Evolutionary conservation across 2,113 vertebrate species (phyloP).

Genomic region (Spea bombifrons): DNA sequence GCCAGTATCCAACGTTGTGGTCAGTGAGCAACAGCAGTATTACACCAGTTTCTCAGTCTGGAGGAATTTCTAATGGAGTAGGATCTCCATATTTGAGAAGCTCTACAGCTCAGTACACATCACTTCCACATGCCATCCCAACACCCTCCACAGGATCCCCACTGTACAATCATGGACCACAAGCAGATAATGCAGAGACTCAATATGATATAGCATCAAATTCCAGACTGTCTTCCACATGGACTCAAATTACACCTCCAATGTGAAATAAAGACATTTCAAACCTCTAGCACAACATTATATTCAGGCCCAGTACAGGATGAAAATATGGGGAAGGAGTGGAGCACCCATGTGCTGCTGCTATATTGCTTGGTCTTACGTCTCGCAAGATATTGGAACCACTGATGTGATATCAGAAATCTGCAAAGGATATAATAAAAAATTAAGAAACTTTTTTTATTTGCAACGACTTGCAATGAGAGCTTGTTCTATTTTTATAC

Average conservation of each 20-base stretch:
- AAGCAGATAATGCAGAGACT: constrained; percentile 70
- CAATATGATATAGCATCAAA: constrained; percentile 79
- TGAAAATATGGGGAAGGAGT: too few relatives aligned
- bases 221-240: constrained; percentile 72
- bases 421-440: too few relatives aligned
- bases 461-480: too few relatives aligned
- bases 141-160: constrained; percentile 76
- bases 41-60: constrained; percentile 73
- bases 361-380: too few relatives aligned
- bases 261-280: constrained; percentile 65
- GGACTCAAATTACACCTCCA: constrained; percentile 82
- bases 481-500: too few relatives aligned
- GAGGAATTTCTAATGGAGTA: constrained; percentile 71
- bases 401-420: too few relatives aligned
- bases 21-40: constrained; percentile 77
- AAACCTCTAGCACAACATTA: not conserved
- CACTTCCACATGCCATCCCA: constrained; percentile 67
- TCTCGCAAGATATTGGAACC: too few relatives aligned
- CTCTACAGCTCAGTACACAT: constrained; percentile 69
- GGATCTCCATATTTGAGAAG: constrained; percentile 82
- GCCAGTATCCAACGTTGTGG: constrained; percentile 92
- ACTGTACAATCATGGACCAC: constrained; percentile 70
- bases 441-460: too few relatives aligned
- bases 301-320: not conserved
- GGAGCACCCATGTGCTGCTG: too few relatives aligned